A percentile compares a stretch with the other conserved stretches of the same genome.
Conservation (phyloP, 2,113 vertebrate genomes). For the Xenus cinereus region DNA sequence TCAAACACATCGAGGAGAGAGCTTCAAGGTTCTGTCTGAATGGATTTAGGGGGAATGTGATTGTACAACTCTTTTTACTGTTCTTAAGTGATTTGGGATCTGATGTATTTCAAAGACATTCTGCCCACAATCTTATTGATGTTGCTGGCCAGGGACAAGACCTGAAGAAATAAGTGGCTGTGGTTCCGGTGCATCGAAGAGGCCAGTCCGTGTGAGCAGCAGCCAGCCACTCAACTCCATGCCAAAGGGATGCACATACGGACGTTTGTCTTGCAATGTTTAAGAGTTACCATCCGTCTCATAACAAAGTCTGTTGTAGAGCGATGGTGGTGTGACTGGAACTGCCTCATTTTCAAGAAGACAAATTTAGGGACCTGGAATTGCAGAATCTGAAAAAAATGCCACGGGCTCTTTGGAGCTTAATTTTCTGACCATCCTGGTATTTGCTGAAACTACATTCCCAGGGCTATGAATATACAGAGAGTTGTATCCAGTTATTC, state of each 20-base stretch:
- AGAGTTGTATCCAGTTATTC: not conserved
- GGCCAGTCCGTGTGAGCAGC: not conserved
- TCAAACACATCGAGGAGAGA: not conserved
- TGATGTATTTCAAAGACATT: not conserved
- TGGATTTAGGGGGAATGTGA: not conserved
- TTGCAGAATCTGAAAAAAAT: not conserved
- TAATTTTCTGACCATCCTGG: not conserved
- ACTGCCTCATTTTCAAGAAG: not conserved
- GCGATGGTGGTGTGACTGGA: not conserved
- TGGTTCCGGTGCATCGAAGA: not conserved
- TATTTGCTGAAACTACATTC: not conserved
- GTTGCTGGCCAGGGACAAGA: not conserved
- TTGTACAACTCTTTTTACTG: not conserved
- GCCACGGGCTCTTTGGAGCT: not conserved
- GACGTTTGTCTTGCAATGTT: not conserved
- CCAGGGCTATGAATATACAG: not conserved
- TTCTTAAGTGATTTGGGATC: not conserved
- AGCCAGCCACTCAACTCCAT: not conserved
- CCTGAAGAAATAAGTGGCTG: not conserved
- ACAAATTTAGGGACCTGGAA: not conserved
- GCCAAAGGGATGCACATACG: not conserved
- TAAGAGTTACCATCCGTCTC: slow-evolving; percentile 9
- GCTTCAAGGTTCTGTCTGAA: not conserved
- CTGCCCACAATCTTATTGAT: not conserved
- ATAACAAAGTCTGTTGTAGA: not conserved